Conservation (phyloP, 92 coral and sea anemone genomes). For the Palythoa caribaeorum region DNA sequence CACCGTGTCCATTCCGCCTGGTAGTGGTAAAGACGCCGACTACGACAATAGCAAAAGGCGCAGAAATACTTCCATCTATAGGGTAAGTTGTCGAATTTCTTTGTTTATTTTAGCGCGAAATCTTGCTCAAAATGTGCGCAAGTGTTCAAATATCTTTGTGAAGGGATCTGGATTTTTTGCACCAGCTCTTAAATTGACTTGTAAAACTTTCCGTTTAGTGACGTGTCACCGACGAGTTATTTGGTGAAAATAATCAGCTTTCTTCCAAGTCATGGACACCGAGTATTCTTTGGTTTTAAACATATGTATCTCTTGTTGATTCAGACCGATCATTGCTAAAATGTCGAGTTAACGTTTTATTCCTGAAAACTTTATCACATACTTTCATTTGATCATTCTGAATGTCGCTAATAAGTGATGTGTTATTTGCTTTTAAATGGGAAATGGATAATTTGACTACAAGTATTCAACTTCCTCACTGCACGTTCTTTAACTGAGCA, state of each 20-base stretch:
- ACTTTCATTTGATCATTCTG: no score
- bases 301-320: background rate
- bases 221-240: background rate
- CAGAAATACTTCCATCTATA: conserved; percentile 72
- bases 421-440: no score
- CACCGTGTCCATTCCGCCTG: conserved; percentile 86
- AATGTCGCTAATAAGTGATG: no score
- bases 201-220: background rate
- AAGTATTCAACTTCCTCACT: no score
- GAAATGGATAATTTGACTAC: no score
- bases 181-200: background rate
- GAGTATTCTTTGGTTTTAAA: background rate
- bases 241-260: background rate
- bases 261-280: background rate
- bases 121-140: background rate
- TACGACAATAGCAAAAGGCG: conserved; percentile 82
- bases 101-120: background rate
- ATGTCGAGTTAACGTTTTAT: background rate
- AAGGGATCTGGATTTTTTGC: background rate
- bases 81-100: conserved; percentile 64
- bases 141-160: background rate
- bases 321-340: background rate
- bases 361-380: no score
- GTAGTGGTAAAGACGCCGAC: conserved; percentile 56
- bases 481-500: no score